Base-by-base conservation (phyloP, 2,113 vertebrate genomes). In the Geothlypis trichas region DNA sequence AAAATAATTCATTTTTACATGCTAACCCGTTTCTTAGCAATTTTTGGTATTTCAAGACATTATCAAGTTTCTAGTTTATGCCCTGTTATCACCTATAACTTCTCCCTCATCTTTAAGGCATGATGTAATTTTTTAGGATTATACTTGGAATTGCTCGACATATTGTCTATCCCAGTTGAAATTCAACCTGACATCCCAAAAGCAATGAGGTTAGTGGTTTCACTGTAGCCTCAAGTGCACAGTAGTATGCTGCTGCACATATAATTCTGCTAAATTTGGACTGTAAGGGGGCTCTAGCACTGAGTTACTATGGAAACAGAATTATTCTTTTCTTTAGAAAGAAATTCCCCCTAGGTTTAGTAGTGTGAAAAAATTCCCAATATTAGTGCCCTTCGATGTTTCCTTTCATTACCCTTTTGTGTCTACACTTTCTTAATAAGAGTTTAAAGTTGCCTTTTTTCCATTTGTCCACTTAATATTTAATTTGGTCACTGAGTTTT, bases 301-400 rank as follows among this genome's bases (percentile, higher is more conserved):
- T 76, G 91, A 93, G 98, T 98, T 98, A 92, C 98, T 97, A 98
- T 98, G 97, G 97, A 96, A 98, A 98, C 97, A 83, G 93, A 89
- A 77, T 95, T 97, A 89, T 97, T 96, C 94, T 97, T 97, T 97
- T 96, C 97, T 96, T 93, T 91, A 69, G 91, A 96, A 97, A 90
- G 61, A 94, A 85, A 95, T 97, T 98, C 98, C 95, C 95, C 95
- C 83, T 97, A 97, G 89, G 93, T 96, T 96, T 93, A 84, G 59
- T 74, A 80, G 66, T 93, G 59, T 97, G 72, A 87, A 95, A 94
- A 93, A 85, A 67, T 9, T 90, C 63, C 69, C 63, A 41, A 8
- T 89, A 52, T 96, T 95, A 44, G 24, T 84, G 55, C 65, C 57
- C 59, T 55, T 62, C 0, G 0, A 77, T 67, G 41, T 71, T 86